Evolutionary conservation across 2,888 invertebrate genomes (phyloP).

Genomic region (Hetaerina titia): DNA sequence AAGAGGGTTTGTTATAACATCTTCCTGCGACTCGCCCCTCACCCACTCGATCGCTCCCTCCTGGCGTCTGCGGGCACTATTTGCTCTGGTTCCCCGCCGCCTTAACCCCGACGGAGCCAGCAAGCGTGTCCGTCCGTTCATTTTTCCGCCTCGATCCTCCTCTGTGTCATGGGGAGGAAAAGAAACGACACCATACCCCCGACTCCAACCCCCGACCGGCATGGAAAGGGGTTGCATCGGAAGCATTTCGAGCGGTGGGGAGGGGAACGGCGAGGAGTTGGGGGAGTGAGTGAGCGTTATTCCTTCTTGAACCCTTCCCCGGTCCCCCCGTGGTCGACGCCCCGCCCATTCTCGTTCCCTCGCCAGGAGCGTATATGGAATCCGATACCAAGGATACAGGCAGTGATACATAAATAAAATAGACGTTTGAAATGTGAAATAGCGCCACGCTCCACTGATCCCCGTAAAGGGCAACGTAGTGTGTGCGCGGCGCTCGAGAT

Average conservation of each 20-base stretch:
- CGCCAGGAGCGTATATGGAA: neutral
- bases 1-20: neutral
- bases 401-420: conserved; percentile 35
- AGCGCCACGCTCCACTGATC: conserved; percentile 34
- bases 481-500: neutral
- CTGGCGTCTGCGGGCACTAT: neutral
- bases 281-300: neutral
- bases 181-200: too few species aligned
- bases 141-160: neutral
- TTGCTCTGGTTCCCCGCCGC: neutral
- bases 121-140: neutral
- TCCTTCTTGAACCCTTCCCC: neutral
- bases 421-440: conserved; percentile 36
- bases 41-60: neutral
- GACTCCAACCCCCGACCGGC: neutral
- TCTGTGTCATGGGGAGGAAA: neutral
- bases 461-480: conserved; percentile 41
- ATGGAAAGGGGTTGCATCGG: neutral
- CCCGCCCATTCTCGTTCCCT: neutral
- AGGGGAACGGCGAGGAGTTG: neutral
- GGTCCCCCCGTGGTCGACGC: neutral
- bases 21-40: neutral
- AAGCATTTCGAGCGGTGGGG: neutral
- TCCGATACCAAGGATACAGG: neutral
- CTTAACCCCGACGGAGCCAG: neutral